Evolutionary conservation across 37 sponge, comb jelly and placozoan genomes (phyloP), one percentile per base, ranked within the genome.

Genomic region (Chondrilla cf. caribensis): DNA sequence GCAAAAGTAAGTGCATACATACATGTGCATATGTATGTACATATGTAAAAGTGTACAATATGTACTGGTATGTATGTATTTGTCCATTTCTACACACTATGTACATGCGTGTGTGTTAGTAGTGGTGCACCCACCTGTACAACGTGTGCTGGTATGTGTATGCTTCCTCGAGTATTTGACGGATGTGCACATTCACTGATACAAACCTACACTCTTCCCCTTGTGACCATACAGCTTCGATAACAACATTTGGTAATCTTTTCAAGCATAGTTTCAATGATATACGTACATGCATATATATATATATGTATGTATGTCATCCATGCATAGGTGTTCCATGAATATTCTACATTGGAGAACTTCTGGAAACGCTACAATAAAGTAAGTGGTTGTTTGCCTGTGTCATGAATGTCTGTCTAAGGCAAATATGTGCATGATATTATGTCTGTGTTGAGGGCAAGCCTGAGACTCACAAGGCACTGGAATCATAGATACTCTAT

Each of bases 311-410:
- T 62, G 64, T 62, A 15, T 62, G 64, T 15, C 6, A 9, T 19
- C 36, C 72, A 8, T 26, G 21, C 66, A 29, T 55, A 97, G 97
- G 84, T 93, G 47, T 86, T 95, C 81, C 88, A 89, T 0, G 90
- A 95, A 60, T 98, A 96, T 39, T 60, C 82, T 14, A 68, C 90
- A 35, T 41, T 98, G 54, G 94, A 95, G 54, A 91, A 87, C 81
- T 98, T 98, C 83, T 98, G 99, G 99, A 93, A 94, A 77, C 84
- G 99, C 25, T 92, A 89, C 83, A 98, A 96, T 84, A 98, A 98
- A 79, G 95, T 91, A 60, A 40, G 60, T 28, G 25, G 25, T 32
- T 58, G 18, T 24, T 3, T 29, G 33, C 37, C n/a, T n/a, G n/a
- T n/a, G n/a, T n/a, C n/a, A n/a, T n/a, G n/a, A n/a, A n/a, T n/a